Conservation (phyloP, 2,797 vertebrate species). For the Chromis chromis region DNA sequence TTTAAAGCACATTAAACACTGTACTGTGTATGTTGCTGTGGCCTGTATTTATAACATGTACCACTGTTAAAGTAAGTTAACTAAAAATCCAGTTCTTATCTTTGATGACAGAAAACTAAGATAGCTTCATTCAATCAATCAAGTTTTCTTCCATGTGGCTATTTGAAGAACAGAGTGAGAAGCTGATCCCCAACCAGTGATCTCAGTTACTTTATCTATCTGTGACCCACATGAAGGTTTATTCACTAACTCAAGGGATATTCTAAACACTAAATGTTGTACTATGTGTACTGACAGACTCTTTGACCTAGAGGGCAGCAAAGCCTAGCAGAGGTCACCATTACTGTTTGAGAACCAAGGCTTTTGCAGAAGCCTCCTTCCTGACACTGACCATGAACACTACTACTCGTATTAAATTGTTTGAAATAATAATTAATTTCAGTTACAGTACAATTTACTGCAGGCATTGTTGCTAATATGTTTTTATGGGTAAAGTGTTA, state of each 20-base stretch:
- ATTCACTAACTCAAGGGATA: too few species aligned
- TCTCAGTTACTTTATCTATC: not conserved
- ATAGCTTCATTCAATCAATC: not conserved
- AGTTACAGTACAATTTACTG: too few species aligned
- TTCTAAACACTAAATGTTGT: not conserved
- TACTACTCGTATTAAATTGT: too few species aligned
- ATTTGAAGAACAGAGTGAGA: not conserved
- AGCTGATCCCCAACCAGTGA: not conserved
- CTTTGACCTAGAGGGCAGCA: slow-evolving; percentile 57
- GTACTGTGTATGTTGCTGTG: too few species aligned
- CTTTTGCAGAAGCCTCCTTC: too few species aligned
- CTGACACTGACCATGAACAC: too few species aligned
- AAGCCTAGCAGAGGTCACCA: not conserved
- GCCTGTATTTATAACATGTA: too few species aligned
- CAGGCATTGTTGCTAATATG: too few species aligned
- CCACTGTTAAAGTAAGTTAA: too few species aligned
- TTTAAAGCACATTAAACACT: not conserved
- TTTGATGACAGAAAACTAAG: not conserved
- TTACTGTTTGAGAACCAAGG: not conserved
- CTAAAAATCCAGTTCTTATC: too few species aligned
- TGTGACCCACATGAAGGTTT: not conserved
- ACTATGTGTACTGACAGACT: not conserved
- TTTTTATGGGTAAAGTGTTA: too few species aligned
- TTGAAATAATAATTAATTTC: too few species aligned
- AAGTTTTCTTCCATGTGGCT: not conserved